phyloP scores from a whole-genome alignment of 2,113 vertebrate species.

The Myrmecobius fasciatus region DNA sequence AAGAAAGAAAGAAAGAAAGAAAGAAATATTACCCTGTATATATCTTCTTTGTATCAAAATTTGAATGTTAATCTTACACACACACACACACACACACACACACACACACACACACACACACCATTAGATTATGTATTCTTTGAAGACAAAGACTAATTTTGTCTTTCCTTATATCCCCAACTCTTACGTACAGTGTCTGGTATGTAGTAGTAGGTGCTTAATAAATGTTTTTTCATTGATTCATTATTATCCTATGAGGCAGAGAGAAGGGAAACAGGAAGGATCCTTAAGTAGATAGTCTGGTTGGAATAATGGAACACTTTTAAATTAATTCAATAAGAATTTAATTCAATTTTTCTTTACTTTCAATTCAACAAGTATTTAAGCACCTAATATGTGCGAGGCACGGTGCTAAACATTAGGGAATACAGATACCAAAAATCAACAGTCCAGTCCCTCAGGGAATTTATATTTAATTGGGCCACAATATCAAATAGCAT shows the following conservation, averaged over 20 bases:
- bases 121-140: neutral
- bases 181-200: neutral
- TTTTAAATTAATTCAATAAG: neutral
- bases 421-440: neutral
- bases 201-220: neutral
- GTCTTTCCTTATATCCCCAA: neutral
- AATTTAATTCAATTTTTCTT: neutral
- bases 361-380: neutral
- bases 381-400: neutral
- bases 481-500: neutral
- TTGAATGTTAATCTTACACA: neutral
- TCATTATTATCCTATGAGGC: neutral
- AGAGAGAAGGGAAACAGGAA: neutral
- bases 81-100: neutral
- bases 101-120: neutral
- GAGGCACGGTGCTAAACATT: neutral
- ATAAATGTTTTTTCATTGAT: neutral
- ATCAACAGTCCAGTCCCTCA: neutral
- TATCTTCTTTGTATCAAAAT: neutral
- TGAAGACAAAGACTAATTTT: neutral
- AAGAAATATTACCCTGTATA: neutral
- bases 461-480: neutral
- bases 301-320: neutral
- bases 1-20: too few species aligned
- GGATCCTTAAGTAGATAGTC: neutral